A percentile compares a stretch with the other conserved stretches of the same genome.
Conservation (phyloP, 2,113 vertebrate species). For the Odocoileus virginianus region DNA sequence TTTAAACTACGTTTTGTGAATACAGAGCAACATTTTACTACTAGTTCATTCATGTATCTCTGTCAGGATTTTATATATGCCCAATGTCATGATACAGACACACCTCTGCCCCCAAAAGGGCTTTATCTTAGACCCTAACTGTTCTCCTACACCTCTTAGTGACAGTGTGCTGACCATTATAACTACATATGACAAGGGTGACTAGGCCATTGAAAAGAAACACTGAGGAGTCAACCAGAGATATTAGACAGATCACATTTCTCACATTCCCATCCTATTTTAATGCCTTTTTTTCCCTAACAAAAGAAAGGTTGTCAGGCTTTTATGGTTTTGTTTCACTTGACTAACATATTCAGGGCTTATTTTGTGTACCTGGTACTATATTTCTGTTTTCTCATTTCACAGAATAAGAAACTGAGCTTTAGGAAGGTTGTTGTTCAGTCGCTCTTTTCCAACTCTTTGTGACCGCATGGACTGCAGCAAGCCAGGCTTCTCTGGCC, state of each 20-base stretch:
- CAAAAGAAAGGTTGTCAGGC: background rate
- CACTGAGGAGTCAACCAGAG: background rate
- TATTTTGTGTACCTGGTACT: background rate
- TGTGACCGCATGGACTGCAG: background rate
- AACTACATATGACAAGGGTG: background rate
- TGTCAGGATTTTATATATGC: background rate
- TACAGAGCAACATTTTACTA: background rate
- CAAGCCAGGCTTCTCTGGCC: background rate
- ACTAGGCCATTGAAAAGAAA: background rate
- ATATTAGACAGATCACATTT: background rate
- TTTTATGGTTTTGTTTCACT: conserved; percentile 5
- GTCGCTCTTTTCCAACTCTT: background rate
- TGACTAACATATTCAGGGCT: background rate
- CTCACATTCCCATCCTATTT: background rate
- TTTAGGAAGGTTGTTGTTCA: background rate
- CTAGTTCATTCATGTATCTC: background rate
- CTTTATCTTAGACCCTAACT: background rate
- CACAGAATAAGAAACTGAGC: background rate
- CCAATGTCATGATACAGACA: background rate
- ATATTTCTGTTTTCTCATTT: background rate
- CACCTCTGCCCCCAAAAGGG: background rate
- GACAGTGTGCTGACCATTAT: background rate
- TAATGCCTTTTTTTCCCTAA: background rate
- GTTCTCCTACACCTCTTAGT: background rate
- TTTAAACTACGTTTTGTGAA: background rate